These are phyloP conservation scores for Pachypanchax playfairii DNA, from an alignment of 2,113 vertebrate genomes.

Conservation along the genomic window DNA sequence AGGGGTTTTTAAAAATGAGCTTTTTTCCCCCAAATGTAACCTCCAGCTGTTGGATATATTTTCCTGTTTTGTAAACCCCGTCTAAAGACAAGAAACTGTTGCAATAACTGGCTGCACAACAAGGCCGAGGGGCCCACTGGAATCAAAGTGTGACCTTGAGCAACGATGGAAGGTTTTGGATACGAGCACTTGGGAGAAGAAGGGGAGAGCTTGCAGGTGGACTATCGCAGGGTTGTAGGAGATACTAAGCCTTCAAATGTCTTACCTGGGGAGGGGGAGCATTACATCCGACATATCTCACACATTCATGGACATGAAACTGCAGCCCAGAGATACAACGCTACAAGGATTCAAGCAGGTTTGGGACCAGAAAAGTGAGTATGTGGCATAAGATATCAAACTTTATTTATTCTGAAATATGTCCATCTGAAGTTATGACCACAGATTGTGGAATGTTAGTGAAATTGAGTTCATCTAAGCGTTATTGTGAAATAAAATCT, in stretches of 20 bases:
- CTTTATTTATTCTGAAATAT: neutral
- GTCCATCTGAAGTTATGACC: too few relatives aligned
- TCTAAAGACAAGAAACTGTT: neutral
- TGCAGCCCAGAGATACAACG: slow-evolving; percentile 86
- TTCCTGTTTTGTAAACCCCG: neutral
- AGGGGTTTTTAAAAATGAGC: neutral
- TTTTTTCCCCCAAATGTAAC: slow-evolving; percentile 18
- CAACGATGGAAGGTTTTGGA: slow-evolving; percentile 64
- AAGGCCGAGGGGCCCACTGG: slow-evolving; percentile 2
- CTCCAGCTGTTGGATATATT: slow-evolving; percentile 22
- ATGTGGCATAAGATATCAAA: neutral
- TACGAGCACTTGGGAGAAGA: slow-evolving; percentile 39
- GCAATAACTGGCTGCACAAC: neutral
- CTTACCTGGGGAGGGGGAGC: slow-evolving; percentile 25
- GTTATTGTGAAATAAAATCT: too few relatives aligned
- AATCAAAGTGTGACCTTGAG: slow-evolving; percentile 39
- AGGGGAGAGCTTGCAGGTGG: slow-evolving; percentile 42
- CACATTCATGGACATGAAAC: slow-evolving; percentile 80
- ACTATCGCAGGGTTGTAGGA: slow-evolving; percentile 58
- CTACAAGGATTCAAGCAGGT: slow-evolving; percentile 85
- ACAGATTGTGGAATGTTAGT: too few relatives aligned
- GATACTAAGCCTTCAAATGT: slow-evolving; percentile 37
- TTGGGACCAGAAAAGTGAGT: slow-evolving; percentile 86
- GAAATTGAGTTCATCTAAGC: too few relatives aligned
- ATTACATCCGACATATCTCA: slow-evolving; percentile 54